Evolutionary conservation across 2,888 invertebrate genomes (phyloP), one percentile per base, ranked within the genome.

Genomic region (Monopis laevigella): DNA sequence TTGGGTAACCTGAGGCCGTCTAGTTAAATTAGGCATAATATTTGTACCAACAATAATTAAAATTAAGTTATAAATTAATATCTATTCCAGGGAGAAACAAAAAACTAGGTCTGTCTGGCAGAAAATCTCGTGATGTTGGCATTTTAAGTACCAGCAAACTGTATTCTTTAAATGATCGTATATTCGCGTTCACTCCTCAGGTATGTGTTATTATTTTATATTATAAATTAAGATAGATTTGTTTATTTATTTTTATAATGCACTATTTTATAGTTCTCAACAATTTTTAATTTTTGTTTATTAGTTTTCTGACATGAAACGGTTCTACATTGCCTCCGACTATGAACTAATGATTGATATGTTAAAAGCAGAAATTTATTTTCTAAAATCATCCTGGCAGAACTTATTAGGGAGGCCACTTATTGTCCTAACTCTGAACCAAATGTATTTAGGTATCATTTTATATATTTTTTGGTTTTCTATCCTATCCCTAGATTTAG

Each of bases 111-210:
- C 69, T 99, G 27, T 91, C 94, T n/a, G 99, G 99, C 41, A 85
- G 99, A 53, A 96, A 95, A 60, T 94, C 96, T 0, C 86, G 95
- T 42, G 98, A 98, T 65, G 96, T 98, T 40, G 99, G 99, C 48
- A 93, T 99, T 53, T 83, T 99, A 14, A 95, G 97, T 62, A 99
- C 99, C 26, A 98, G 98, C 73, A 98, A 98, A 81, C 81, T 99
- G 47, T 99, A 99, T 72, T 93, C 95, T 1, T 80, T 99, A 41
- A 93, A 96, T 56, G 96, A 98, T 67, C 88, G 92, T 63, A 96
- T 98, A 58, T 96, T 98, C 72, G 98, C 97, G 0, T 99, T 99
- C 67, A 98, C 98, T 3, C 99, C 99, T 30, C 98, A 99, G 92
- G 98, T 98, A 62, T 13, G n/a, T 12, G 3, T 36, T n/a, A 11